Evolutionary conservation across 2,113 vertebrate genomes (phyloP), one percentile per base, ranked within the genome.

Genomic region (Spheniscus mendiculus): DNA sequence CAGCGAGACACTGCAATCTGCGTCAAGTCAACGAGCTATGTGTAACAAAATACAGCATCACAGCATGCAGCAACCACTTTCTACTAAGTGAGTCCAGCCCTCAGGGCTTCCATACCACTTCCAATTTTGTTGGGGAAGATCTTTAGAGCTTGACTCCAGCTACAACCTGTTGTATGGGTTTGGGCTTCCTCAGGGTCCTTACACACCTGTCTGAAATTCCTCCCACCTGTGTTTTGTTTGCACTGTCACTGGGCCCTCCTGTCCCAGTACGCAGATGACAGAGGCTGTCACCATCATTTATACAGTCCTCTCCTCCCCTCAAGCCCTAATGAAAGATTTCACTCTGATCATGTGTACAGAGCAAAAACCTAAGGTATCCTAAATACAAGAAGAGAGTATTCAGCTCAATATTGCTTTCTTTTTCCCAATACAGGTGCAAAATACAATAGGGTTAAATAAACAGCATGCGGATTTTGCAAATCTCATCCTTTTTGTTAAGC

Each of bases 151-250:
- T 2, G 0, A 21, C 49, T 65, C 11, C 17, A 27, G 49, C 40
- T 83, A 40, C 58, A 61, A 27, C 5, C 30, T 0, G 0, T 29
- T 30, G 22, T 40, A 38, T 8, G 66, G 14, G 44, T 88, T 10
- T 16, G 44, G 38, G 44, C 36, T 70, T 85, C 50, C 72, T 61
- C 67, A 40, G 30, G 45, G 32, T 58, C 61, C 72, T 40, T 36
- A 49, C 26, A 55, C 36, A 19, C 40, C 30, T n/a, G 29, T 23
- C 59, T 58, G 65, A 62, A 87, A 93, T 30, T 84, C 23, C 52
- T 78, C 9, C 26, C 55, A 30, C 12, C 22, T 20, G 14, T 19
- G 19, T 42, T 86, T 49, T 13, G n/a, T 40, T 45, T 53, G 30
- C 1, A 5, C 42, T 74, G 32, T 23, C 62, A 21, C 14, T 27